Evolutionary conservation across 1,140 invertebrate genomes (phyloP).

Genomic region (Ips nitidus): DNA sequence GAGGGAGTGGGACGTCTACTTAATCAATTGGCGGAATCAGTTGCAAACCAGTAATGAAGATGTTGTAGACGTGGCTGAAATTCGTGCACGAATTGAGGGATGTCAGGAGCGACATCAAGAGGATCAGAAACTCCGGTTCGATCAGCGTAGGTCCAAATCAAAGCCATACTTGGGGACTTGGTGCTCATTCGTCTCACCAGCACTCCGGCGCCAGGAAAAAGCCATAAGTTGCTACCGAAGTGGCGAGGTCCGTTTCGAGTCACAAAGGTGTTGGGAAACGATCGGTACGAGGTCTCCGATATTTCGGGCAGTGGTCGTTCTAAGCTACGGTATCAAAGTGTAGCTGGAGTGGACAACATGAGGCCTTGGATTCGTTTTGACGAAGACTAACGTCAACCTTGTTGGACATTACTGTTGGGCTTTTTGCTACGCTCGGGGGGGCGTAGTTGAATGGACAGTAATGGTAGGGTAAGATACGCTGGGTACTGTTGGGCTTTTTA

Average conservation of each 20-base stretch:
- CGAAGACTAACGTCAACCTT: no score
- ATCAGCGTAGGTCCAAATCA: background rate
- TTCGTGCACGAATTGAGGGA: no score
- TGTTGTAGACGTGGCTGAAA: no score
- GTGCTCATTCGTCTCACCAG: slow-evolving; percentile 42
- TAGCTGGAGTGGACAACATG: slow-evolving; percentile 26
- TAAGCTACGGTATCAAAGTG: slow-evolving; percentile 19
- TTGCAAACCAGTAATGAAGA: no score
- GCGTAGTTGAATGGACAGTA: no score
- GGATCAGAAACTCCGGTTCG: slow-evolving; percentile 4
- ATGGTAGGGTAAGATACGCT: no score
- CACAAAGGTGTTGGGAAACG: slow-evolving; percentile 36
- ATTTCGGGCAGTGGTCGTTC: slow-evolving; percentile 45
- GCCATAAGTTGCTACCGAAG: slow-evolving; percentile 15
- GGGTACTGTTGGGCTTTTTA: no score
- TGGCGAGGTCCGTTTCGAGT: slow-evolving; percentile 41
- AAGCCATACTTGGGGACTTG: slow-evolving; percentile 11
- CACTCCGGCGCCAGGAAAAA: slow-evolving; percentile 36
- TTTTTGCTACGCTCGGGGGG: no score
- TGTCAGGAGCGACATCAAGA: slow-evolving; percentile 32
- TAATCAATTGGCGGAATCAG: no score
- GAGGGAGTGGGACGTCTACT: no score
- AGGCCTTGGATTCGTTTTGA: slow-evolving; percentile 24
- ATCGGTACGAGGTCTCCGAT: slow-evolving; percentile 47
- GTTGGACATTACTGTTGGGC: no score